Conservation (phyloP, 1,140 invertebrate genomes). For the Drosophila teissieri region DNA sequence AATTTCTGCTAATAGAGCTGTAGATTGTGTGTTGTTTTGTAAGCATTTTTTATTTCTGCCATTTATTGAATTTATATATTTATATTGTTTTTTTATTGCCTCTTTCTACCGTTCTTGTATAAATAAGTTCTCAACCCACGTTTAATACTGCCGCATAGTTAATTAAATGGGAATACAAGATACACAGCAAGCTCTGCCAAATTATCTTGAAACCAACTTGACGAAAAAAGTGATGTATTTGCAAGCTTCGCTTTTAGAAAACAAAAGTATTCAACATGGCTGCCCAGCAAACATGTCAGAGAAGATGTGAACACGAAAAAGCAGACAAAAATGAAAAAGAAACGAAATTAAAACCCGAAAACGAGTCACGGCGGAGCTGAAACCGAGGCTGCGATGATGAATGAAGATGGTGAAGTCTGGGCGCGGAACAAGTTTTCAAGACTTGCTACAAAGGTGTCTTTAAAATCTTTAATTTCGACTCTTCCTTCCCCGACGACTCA, state of each 20-base stretch:
- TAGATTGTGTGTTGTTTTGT: slow-evolving; percentile 4
- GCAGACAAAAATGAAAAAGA: slow-evolving; percentile 26
- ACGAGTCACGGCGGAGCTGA: slow-evolving; percentile 31
- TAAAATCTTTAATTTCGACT: slow-evolving; percentile 81
- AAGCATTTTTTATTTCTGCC: no score
- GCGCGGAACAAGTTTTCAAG: slow-evolving; percentile 77
- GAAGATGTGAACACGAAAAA: slow-evolving; percentile 44
- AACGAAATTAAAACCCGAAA: slow-evolving; percentile 50
- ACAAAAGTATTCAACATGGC: slow-evolving; percentile 84
- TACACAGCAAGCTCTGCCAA: slow-evolving; percentile 24
- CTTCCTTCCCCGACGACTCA: slow-evolving; percentile 40
- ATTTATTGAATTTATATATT: slow-evolving; percentile 7
- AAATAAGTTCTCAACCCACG: slow-evolving; percentile 21
- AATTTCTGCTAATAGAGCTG: slow-evolving; percentile 36
- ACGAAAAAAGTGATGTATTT: slow-evolving; percentile 37
- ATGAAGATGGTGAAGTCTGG: slow-evolving; percentile 58
- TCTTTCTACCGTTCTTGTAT: slow-evolving; percentile 29
- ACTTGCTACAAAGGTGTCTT: slow-evolving; percentile 82
- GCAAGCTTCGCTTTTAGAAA: slow-evolving; percentile 64
- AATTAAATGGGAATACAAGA: slow-evolving; percentile 62
- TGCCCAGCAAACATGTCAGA: slow-evolving; percentile 56
- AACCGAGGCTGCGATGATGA: slow-evolving; percentile 47
- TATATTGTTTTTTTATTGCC: no score
- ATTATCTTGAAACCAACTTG: slow-evolving; percentile 64
- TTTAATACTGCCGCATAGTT: slow-evolving; percentile 30